Base-by-base conservation (phyloP, 2,888 invertebrate species). In the Drosophila multiciliata region DNA sequence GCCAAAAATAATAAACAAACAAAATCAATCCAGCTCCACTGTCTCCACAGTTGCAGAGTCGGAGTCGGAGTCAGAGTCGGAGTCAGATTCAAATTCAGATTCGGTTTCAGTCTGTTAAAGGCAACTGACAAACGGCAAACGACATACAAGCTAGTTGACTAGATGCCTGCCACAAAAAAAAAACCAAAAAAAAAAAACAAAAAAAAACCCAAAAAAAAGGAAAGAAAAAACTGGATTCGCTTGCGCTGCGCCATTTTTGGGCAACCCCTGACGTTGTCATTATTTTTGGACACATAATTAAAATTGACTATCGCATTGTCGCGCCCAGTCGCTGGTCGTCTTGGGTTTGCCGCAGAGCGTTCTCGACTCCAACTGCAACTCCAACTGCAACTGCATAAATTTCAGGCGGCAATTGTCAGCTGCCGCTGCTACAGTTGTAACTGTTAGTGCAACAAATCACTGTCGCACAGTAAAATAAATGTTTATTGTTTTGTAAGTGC, bases 271-370 rank as follows among this genome's bases (percentile, higher is more conserved):
- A 80, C 78, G 73, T 73, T 68, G 80, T 90, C 90, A 90, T 89
- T 89, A 87, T 90, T 90, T 88, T 82, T 79, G 82, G 82, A 62
- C 89, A 89, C 89, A 85, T 89, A 89, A 89, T 89, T 90, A 89
- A 89, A 89, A 89, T 89, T 89, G 91, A 89, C 87, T 89, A 81
- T 72, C 71, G 69, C 68, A 70, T 89, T 89, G 89, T 89, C 85
- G 87, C 85, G 73, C 85, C 89, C 85, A 85, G 77, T 77, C 71
- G 77, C 75, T 74, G 77, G 60, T 78, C 75, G 75, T 74, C 75
- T 71, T 78, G 80, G 49, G 57, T 64, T 55, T 48, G 42, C 32
- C 50, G 11, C 23, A 42, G 57, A 69, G 58, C 61, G 77, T 79
- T 78, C 76, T 78, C 80, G 66, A 72, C 29, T 63, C 15, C 20